phyloP scores from a whole-genome alignment of 2,888 invertebrate genomes.

The Drosophila colorata region DNA sequence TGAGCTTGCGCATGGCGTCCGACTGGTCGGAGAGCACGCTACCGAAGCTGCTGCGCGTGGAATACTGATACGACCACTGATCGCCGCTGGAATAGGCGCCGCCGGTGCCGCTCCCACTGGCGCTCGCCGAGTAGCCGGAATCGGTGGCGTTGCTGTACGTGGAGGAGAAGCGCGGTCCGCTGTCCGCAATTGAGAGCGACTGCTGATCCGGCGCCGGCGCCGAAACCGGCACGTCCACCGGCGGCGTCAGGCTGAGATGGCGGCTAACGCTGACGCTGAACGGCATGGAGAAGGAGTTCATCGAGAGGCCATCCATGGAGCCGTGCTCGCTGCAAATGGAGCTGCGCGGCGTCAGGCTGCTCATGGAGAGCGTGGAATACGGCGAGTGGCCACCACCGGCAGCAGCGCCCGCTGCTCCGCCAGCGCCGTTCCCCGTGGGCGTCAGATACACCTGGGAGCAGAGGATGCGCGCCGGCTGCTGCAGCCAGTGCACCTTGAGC shows the following conservation, averaged over 20 bases:
- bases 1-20: slow-evolving; percentile 81
- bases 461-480: slow-evolving; percentile 86
- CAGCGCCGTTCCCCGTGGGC: slow-evolving; percentile 82
- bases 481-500: slow-evolving; percentile 89
- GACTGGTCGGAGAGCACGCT: slow-evolving; percentile 84
- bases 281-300: slow-evolving; percentile 84
- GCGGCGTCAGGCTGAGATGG: slow-evolving; percentile 80
- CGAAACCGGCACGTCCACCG: slow-evolving; percentile 82
- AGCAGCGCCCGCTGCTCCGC: slow-evolving; percentile 21
- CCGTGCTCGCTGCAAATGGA: slow-evolving; percentile 84
- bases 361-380: slow-evolving; percentile 79
- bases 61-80: slow-evolving; percentile 85
- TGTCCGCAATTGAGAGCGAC: slow-evolving; percentile 70
- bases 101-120: slow-evolving; percentile 57
- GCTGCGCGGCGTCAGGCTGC: slow-evolving; percentile 81
- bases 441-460: slow-evolving; percentile 88
- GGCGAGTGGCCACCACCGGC: slow-evolving; percentile 66
- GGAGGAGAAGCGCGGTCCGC: slow-evolving; percentile 77
- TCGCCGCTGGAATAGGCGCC: slow-evolving; percentile 79
- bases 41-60: slow-evolving; percentile 84
- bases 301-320: slow-evolving; percentile 84
- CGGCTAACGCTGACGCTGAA: slow-evolving; percentile 78
- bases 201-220: slow-evolving; percentile 57
- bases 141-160: slow-evolving; percentile 83
- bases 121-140: slow-evolving; percentile 85